Evolutionary conservation across 1,140 invertebrate genomes (phyloP).

Genomic region (Lepidurus couesii): DNA sequence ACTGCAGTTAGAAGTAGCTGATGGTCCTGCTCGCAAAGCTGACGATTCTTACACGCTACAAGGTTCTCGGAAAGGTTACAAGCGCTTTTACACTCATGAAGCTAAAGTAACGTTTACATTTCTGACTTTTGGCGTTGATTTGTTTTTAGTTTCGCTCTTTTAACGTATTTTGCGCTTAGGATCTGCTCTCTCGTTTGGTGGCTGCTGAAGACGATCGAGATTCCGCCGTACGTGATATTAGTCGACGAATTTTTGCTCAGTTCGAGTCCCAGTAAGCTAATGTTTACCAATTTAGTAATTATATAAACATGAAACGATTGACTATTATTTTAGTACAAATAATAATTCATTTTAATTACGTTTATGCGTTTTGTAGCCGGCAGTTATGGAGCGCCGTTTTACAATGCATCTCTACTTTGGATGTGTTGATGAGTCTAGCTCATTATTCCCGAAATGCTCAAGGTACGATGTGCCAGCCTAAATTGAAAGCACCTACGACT

Average conservation of each 20-base stretch:
- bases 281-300: conserved; percentile 46
- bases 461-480: conserved; percentile 65
- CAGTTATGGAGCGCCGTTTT: conserved; percentile 72
- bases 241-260: conserved; percentile 82
- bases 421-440: conserved; percentile 76
- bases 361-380: conserved; percentile 47
- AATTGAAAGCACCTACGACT: conserved; percentile 51
- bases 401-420: conserved; percentile 71
- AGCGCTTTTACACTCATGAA: conserved; percentile 71
- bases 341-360: conserved; percentile 38
- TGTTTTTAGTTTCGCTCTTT: conserved; percentile 42
- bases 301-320: conserved; percentile 1
- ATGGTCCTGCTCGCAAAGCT: conserved; percentile 61
- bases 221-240: conserved; percentile 74
- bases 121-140: background rate
- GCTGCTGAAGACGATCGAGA: conserved; percentile 72
- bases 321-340: conserved; percentile 13
- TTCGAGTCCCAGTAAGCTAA: conserved; percentile 61
- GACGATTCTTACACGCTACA: conserved; percentile 69
- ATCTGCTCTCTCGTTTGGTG: conserved; percentile 66
- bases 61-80: conserved; percentile 80
- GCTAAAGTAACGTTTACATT: conserved; percentile 49
- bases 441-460: conserved; percentile 66
- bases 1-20: conserved; percentile 89
- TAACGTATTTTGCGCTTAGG: conserved; percentile 34